Evolutionary conservation across 2,888 invertebrate genomes (phyloP), one percentile per base, ranked within the genome.

Genomic region (Polia nebulosa): DNA sequence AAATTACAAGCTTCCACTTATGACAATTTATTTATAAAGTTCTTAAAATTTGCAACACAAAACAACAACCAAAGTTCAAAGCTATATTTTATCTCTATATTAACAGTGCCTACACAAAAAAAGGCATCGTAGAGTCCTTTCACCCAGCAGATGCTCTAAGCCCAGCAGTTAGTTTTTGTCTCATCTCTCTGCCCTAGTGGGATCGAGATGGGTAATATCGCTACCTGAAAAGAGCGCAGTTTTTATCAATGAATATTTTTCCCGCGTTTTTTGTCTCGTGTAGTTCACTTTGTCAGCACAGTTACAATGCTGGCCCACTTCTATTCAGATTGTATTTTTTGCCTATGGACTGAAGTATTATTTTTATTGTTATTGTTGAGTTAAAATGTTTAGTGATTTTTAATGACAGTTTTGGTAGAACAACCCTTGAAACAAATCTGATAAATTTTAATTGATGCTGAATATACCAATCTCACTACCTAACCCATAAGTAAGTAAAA

Each of bases 261-360:
- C 17, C 49, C 55, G 55, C 67, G 41, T 66, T 55, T n/a, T 75
- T 71, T 49, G 41, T 36, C 49, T n/a, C 17, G 15, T 5, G 7
- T 22, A 22, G 34, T 62, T 61, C 11, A 11, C n/a, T 59, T 49
- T 2, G 11, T 36, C n/a, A 27, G 15, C 34, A 17, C 22, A 25
- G 27, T 17, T 22, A 27, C 13, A 60, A 27, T 51, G 3, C 20
- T 22, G n/a, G 17, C 34, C 7, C 29, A 32, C 1, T 41, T 9
- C n/a, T 11, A 11, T 36, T 17, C 5, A 17, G 3, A 22, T 22
- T 15, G 11, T 15, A 8, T 25, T 34, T 41, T 45, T 39, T 27
- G 0, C 5, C 9, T 39, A 20, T 13, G 15, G 15, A 4, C 0
- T 13, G 3, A 17, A 11, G 1, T 9, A 2, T 29, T 36, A 8